These are phyloP conservation scores for Cheilosia vulpina DNA, from an alignment of 2,888 invertebrate genomes.

Conservation along the genomic window DNA sequence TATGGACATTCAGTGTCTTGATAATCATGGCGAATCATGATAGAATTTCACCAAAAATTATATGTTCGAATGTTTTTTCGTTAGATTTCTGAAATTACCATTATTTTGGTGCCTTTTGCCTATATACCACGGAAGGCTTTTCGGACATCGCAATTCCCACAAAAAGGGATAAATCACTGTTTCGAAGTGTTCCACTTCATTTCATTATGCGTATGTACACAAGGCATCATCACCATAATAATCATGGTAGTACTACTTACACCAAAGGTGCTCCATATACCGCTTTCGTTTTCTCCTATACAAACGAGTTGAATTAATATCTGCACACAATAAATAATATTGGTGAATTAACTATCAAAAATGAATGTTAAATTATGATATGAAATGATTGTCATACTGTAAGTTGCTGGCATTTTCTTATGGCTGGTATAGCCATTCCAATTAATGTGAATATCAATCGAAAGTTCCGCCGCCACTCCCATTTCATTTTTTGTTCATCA, in stretches of 20 bases:
- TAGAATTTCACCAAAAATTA: no score
- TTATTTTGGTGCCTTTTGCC: no score
- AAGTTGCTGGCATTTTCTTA: slow-evolving; percentile 3
- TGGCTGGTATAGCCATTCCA: slow-evolving; percentile 15
- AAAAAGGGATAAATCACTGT: no score
- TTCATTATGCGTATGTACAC: background rate
- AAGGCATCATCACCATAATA: no score
- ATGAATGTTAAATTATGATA: slow-evolving; percentile 5
- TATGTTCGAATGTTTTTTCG: no score
- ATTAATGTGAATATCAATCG: slow-evolving; percentile 41
- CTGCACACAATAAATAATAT: background rate
- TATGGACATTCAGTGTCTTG: no score
- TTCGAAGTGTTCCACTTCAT: background rate
- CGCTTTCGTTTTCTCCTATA: background rate
- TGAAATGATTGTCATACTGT: slow-evolving; percentile 6
- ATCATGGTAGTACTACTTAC: no score
- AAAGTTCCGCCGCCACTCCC: slow-evolving; percentile 38
- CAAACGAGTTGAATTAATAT: no score
- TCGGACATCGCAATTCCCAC: no score
- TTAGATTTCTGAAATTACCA: no score
- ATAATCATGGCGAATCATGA: no score
- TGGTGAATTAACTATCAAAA: background rate
- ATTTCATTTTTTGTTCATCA: slow-evolving; percentile 2
- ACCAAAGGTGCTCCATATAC: background rate
- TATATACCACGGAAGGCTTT: no score